Conservation (phyloP, 2,888 invertebrate species). For the Volucella inflata region DNA sequence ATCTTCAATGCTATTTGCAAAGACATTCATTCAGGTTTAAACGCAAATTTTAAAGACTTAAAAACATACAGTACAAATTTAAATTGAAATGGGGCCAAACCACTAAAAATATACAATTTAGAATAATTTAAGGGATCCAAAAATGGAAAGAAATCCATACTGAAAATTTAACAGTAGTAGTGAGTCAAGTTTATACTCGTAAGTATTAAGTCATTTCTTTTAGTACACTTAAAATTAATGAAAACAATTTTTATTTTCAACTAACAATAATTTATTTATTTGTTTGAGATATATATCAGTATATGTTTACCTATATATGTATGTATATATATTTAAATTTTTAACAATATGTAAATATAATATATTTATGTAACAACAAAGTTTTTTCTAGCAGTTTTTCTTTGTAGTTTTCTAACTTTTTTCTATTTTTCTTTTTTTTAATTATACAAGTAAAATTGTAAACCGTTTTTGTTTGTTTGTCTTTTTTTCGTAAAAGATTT, state of each 20-base stretch:
- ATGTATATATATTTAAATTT: constrained; percentile 33
- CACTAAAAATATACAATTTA: too few species aligned
- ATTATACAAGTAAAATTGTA: constrained; percentile 17
- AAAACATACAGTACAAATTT: too few species aligned
- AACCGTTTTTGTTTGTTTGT: constrained; percentile 30
- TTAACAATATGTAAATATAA: constrained; percentile 64
- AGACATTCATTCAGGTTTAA: too few species aligned
- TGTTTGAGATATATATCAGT: constrained; percentile 15
- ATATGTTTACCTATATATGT: constrained; percentile 12
- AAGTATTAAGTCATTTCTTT: too few species aligned
- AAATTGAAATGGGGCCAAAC: too few species aligned
- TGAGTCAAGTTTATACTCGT: background rate
- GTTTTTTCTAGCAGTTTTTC: constrained; percentile 33
- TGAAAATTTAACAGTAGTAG: background rate
- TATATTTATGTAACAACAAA: constrained; percentile 53
- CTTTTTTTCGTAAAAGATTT: constrained; percentile 30
- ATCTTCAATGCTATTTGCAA: too few species aligned
- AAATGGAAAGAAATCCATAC: too few species aligned
- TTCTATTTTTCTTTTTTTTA: background rate
- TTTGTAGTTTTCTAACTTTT: constrained; percentile 8
- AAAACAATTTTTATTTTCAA: constrained; percentile 20
- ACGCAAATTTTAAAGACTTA: too few species aligned
- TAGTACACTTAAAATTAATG: background rate
- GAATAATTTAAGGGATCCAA: too few species aligned
- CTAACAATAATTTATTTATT: constrained; percentile 58